These are phyloP conservation scores for Autographa gamma DNA, from an alignment of 2,888 invertebrate species.

Conservation along the genomic window DNA sequence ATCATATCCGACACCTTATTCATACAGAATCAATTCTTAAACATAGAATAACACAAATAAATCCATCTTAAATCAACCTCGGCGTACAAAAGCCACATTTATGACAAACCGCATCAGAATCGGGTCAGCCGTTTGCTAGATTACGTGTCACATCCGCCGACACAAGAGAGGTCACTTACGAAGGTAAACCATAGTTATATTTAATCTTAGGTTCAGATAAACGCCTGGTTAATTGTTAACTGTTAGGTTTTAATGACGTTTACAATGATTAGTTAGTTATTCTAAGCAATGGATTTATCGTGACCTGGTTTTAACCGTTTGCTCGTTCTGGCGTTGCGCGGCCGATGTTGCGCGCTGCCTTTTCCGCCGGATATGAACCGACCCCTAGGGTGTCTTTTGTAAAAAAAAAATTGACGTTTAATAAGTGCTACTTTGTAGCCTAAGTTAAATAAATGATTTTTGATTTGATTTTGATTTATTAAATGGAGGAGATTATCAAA, in stretches of 20 bases:
- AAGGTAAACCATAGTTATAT: conserved; percentile 1
- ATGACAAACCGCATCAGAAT: conserved; percentile 41
- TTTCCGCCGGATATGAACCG: too few species aligned
- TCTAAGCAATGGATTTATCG: background rate
- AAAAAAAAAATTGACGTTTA: too few species aligned
- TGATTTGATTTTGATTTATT: too few species aligned
- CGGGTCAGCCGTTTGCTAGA: conserved; percentile 31
- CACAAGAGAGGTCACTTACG: background rate
- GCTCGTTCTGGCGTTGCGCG: too few species aligned
- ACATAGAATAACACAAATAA: background rate
- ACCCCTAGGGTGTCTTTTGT: too few species aligned
- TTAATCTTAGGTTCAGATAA: background rate
- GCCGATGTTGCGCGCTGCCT: too few species aligned
- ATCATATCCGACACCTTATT: too few species aligned
- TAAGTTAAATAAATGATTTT: too few species aligned
- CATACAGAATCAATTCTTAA: too few species aligned
- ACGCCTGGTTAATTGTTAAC: background rate
- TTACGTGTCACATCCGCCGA: conserved; percentile 22
- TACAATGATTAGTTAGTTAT: background rate
- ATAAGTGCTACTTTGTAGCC: too few species aligned
- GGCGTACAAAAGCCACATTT: conserved; percentile 25
- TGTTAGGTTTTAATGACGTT: background rate
- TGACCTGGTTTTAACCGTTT: background rate
- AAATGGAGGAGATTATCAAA: too few species aligned
- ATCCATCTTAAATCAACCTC: background rate